These are phyloP conservation scores for Acleris sparsana DNA, from an alignment of 2,888 invertebrate genomes.

Conservation along the genomic window DNA sequence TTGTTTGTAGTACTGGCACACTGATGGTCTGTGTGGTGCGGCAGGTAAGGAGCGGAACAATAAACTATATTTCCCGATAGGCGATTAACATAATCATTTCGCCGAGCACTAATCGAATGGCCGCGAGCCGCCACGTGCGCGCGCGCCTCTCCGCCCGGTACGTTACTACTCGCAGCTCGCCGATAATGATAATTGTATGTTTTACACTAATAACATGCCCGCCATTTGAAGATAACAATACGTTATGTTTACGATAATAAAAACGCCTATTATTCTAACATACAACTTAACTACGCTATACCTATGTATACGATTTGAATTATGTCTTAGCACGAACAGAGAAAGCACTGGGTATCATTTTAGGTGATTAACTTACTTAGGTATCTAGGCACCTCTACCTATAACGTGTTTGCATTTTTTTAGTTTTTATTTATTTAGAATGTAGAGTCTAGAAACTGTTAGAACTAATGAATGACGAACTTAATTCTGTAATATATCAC, in stretches of 20 bases:
- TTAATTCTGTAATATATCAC: too few relatives aligned
- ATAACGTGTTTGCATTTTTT: too few relatives aligned
- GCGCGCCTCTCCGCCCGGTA: conserved; percentile 20
- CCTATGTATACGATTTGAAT: not conserved
- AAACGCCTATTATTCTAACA: not conserved
- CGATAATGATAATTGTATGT: conserved; percentile 35
- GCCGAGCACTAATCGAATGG: conserved; percentile 66
- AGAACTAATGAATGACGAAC: too few relatives aligned
- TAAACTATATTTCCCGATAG: conserved; percentile 70
- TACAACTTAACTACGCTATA: too few relatives aligned
- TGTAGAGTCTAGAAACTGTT: too few relatives aligned
- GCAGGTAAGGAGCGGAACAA: conserved; percentile 53
- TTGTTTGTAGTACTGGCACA: not conserved
- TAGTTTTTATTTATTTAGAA: too few relatives aligned
- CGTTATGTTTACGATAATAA: conserved; percentile 17
- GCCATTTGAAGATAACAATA: conserved; percentile 34
- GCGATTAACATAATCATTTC: conserved; percentile 74
- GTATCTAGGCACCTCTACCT: too few relatives aligned
- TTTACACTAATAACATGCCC: conserved; percentile 34
- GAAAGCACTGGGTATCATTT: too few relatives aligned
- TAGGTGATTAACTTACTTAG: too few relatives aligned
- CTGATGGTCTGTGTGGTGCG: conserved; percentile 5
- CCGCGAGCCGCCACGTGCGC: conserved; percentile 50
- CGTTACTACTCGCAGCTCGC: conserved; percentile 13
- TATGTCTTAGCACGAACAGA: not conserved